Evolutionary conservation across 2,888 invertebrate genomes (phyloP).

Genomic region (Clusia tigrina): DNA sequence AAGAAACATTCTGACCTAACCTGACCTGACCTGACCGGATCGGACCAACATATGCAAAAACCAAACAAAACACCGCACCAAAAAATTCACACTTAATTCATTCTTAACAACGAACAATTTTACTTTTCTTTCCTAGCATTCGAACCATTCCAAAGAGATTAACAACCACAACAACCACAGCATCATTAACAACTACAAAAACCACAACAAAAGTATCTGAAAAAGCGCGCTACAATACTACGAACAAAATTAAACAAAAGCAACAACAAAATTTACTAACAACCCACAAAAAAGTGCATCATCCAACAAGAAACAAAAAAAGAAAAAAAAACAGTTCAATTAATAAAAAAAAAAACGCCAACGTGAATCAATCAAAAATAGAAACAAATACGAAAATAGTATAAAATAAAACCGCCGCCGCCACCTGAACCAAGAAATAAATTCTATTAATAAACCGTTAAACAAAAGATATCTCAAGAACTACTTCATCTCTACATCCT

Average conservation of each 20-base stretch:
- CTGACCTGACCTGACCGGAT: background rate
- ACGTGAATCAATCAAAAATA: slow-evolving; percentile 38
- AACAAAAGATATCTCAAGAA: slow-evolving; percentile 25
- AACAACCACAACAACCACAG: no score
- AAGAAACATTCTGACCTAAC: background rate
- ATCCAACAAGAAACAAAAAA: slow-evolving; percentile 35
- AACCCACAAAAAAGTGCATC: no score
- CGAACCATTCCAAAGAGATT: no score
- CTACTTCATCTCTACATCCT: slow-evolving; percentile 46
- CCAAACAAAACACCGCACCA: no score
- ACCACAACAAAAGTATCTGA: no score
- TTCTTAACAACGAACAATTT: no score
- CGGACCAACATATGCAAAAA: background rate
- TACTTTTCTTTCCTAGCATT: no score
- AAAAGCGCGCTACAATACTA: no score
- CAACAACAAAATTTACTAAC: no score
- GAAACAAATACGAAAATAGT: background rate
- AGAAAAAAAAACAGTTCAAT: slow-evolving; percentile 26
- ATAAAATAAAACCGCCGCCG: slow-evolving; percentile 22
- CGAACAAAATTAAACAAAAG: no score
- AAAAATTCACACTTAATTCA: no score
- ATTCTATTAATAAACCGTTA: slow-evolving; percentile 27
- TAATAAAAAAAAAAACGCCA: slow-evolving; percentile 24
- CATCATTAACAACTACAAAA: no score
- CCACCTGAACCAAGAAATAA: slow-evolving; percentile 20